Conservation (phyloP, 1,140 invertebrate genomes). For the Akabosia matsudoensis region DNA sequence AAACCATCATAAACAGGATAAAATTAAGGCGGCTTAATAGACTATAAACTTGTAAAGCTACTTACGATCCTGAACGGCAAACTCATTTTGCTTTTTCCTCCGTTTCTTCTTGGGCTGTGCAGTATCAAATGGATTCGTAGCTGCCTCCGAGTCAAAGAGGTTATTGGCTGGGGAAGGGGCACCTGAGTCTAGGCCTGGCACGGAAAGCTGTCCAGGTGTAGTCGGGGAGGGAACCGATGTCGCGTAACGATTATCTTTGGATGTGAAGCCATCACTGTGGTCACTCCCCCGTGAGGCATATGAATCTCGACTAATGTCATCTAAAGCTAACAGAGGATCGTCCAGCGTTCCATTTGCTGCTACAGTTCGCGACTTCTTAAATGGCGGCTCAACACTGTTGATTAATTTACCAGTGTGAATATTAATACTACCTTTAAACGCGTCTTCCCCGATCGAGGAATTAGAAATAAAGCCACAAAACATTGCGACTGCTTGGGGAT, state of each 20-base stretch:
- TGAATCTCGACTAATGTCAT: conserved; percentile 35
- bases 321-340: conserved; percentile 32
- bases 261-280: conserved; percentile 29
- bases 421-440: no score
- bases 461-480: no score
- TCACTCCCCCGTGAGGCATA: conserved; percentile 30
- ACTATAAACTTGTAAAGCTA: background rate
- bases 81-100: background rate
- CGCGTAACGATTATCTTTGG: conserved; percentile 23
- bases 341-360: conserved; percentile 29
- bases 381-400: conserved; percentile 27
- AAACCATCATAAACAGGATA: background rate
- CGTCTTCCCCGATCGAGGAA: no score
- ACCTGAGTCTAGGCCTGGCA: background rate
- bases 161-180: background rate
- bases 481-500: no score
- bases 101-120: conserved; percentile 1
- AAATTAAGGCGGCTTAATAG: no score
- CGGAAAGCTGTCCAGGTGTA: background rate
- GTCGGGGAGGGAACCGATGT: background rate
- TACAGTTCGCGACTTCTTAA: conserved; percentile 30
- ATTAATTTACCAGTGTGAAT: no score
- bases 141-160: background rate
- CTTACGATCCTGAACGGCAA: background rate
- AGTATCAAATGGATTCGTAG: background rate